A percentile compares a stretch with the other conserved stretches of the same genome.
These are phyloP conservation scores for Rhopalosiphum maidis DNA, from an alignment of 1,140 invertebrate genomes.

Conservation along the genomic window DNA sequence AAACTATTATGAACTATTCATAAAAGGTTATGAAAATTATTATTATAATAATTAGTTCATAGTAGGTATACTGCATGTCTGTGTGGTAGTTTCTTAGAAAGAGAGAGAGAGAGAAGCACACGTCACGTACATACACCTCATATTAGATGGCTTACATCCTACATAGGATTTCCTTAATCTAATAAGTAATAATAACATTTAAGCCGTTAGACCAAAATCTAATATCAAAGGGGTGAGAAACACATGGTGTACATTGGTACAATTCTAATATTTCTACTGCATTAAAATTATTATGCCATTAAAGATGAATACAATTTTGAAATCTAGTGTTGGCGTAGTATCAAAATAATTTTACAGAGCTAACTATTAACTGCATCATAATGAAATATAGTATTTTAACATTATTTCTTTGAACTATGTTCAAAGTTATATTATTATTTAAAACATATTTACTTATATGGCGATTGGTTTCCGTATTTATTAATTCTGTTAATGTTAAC, in stretches of 20 bases:
- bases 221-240: neutral
- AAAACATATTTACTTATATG: constrained; percentile 31
- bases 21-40: neutral
- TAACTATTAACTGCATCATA: neutral
- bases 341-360: neutral
- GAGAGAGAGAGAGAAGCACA: neutral
- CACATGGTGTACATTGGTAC: neutral
- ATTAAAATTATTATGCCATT: neutral
- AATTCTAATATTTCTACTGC: neutral
- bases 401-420: neutral
- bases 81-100: neutral
- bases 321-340: neutral
- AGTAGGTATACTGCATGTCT: neutral
- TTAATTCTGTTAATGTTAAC: constrained; percentile 46
- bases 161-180: neutral
- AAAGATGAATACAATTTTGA: neutral
- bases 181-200: neutral
- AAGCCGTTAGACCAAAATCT: neutral
- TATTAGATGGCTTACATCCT: neutral
- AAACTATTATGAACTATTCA: neutral
- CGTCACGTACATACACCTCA: neutral
- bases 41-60: neutral
- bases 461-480: constrained; percentile 51
- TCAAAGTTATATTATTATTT: neutral
- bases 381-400: neutral